Conservation (phyloP, 2,113 vertebrate genomes). For the Tenrec ecaudatus region DNA sequence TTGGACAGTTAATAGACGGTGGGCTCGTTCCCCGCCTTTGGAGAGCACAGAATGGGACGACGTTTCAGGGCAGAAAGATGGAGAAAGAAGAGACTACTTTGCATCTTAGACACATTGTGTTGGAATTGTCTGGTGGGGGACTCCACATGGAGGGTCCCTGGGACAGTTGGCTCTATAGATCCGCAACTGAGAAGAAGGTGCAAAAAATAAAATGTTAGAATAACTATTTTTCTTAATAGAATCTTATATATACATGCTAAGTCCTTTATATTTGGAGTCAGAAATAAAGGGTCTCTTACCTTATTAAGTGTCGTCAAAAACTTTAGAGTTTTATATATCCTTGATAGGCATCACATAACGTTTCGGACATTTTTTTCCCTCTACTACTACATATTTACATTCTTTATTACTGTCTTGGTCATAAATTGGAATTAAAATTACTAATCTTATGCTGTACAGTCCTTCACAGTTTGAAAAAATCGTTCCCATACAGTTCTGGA, state of each 20-base stretch:
- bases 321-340: background rate
- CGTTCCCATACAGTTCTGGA: constrained; percentile 48
- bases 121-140: background rate
- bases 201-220: background rate
- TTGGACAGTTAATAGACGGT: background rate
- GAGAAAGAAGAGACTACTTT: background rate
- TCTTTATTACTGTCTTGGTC: constrained; percentile 28
- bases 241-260: background rate
- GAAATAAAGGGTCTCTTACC: background rate
- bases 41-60: background rate
- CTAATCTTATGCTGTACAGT: constrained; percentile 8
- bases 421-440: constrained; percentile 32
- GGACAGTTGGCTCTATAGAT: background rate
- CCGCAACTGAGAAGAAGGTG: background rate
- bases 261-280: background rate
- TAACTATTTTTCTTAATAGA: background rate
- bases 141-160: background rate
- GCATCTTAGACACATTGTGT: background rate
- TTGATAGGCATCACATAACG: constrained; percentile 32
- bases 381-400: constrained; percentile 15
- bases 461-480: constrained; percentile 6
- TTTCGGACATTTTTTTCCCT: background rate
- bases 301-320: background rate
- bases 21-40: background rate
- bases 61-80: background rate